Percentiles rank a stretch among this genome's conserved stretches.
These are phyloP conservation scores for Cassiopea xamachana DNA, from an alignment of 30 jellyfish, hydroid and myxozoan genomes.

Conservation along the genomic window DNA sequence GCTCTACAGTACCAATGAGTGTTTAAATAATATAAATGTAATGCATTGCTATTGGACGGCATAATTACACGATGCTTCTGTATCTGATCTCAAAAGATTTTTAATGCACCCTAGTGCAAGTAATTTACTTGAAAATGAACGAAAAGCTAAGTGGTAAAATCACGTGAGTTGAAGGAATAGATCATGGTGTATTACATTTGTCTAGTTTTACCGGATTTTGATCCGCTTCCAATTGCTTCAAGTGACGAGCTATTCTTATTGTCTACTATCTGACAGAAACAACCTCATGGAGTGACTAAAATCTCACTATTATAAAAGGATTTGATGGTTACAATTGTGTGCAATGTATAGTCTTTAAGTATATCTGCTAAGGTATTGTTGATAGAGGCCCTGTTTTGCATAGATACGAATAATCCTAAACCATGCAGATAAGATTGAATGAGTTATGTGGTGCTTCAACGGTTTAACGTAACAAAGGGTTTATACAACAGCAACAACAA, in stretches of 20 bases:
- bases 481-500: background rate
- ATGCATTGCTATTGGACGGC: too few species aligned
- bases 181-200: too few species aligned
- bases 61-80: too few species aligned
- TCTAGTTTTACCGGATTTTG: too few species aligned
- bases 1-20: too few species aligned
- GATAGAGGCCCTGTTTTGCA: background rate
- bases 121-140: too few species aligned
- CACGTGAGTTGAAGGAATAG: too few species aligned
- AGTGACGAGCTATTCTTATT: background rate
- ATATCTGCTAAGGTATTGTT: background rate
- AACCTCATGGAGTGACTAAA: background rate
- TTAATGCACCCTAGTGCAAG: too few species aligned
- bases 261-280: background rate
- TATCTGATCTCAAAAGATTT: too few species aligned
- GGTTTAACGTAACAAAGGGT: conserved; percentile 4
- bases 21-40: too few species aligned
- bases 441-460: conserved; percentile 21
- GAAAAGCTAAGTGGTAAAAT: too few species aligned
- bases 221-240: background rate
- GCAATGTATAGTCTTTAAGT: background rate
- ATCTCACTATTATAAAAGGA: background rate
- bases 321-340: background rate
- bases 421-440: conserved; percentile 5
- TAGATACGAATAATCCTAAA: conserved; percentile 2